Conservation (phyloP, 2,113 vertebrate species). For the Xiphorhynchus elegans region DNA sequence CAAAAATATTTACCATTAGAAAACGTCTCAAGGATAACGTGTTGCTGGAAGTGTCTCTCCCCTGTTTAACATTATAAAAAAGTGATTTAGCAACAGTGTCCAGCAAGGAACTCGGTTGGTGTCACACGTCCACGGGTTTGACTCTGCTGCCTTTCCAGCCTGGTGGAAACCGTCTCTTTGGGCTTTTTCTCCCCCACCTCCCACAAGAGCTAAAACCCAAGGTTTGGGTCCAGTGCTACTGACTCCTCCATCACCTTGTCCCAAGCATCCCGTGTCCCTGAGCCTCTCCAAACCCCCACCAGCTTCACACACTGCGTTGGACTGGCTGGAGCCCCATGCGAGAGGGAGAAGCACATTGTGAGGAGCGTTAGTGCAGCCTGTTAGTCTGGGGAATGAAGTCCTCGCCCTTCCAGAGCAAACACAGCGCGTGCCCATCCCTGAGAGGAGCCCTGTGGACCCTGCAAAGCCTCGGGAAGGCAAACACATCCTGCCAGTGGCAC, state of each 20-base stretch:
- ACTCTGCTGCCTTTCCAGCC: conserved; percentile 19
- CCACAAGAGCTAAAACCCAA: background rate
- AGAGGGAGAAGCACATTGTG: background rate
- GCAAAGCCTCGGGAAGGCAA: fast-evolving
- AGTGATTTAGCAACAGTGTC: conserved; percentile 80
- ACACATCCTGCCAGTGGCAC: fast-evolving
- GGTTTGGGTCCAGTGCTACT: background rate
- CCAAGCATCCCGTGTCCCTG: background rate
- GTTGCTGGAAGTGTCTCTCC: conserved; percentile 93
- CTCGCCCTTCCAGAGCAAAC: fast-evolving
- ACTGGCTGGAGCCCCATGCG: background rate
- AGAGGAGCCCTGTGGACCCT: fast-evolving
- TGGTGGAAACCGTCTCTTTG: background rate
- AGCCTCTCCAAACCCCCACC: background rate
- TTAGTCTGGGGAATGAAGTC: background rate
- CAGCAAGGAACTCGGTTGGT: conserved; percentile 55
- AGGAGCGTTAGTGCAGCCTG: conserved; percentile 49
- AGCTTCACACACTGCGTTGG: background rate
- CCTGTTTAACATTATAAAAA: conserved; percentile 92
- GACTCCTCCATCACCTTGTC: background rate
- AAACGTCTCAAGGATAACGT: conserved; percentile 89
- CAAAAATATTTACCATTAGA: conserved; percentile 97
- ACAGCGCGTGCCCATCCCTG: fast-evolving
- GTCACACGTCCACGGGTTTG: background rate
- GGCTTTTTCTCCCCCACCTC: background rate